A percentile compares a stretch with the other conserved stretches of the same genome.
Evolutionary conservation across 2,888 invertebrate genomes (phyloP).

Genomic region (Drosophila falleni): DNA sequence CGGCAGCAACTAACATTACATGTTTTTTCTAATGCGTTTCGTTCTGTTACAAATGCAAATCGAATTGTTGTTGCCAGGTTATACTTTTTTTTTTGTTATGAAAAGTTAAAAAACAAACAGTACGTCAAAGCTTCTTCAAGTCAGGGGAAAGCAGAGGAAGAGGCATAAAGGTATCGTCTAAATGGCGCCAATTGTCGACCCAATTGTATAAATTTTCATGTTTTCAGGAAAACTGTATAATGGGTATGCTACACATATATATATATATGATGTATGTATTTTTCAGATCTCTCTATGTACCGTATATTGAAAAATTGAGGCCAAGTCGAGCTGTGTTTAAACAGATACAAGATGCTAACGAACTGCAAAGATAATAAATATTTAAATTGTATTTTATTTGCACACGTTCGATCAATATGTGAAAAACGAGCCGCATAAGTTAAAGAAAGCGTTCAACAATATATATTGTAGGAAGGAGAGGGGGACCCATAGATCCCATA

Average conservation of each 20-base stretch:
- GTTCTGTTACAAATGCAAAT: constrained; percentile 78
- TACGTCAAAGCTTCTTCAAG: not conserved
- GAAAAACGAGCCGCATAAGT: constrained; percentile 64
- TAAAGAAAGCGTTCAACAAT: constrained; percentile 37
- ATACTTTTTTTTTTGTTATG: not conserved
- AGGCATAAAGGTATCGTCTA: constrained; percentile 18
- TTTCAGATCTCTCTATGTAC: constrained; percentile 10
- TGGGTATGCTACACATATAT: not conserved
- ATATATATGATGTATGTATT: constrained; percentile 5
- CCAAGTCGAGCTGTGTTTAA: constrained; percentile 60
- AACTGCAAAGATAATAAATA: constrained; percentile 83
- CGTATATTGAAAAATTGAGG: constrained; percentile 42
- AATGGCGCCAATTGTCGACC: constrained; percentile 53
- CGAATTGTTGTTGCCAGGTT: constrained; percentile 56
- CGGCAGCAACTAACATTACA: constrained; percentile 20
- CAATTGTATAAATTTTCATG: constrained; percentile 61
- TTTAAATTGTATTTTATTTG: constrained; percentile 83
- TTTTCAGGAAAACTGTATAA: constrained; percentile 36
- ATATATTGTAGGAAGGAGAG: constrained; percentile 1
- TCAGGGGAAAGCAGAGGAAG: not conserved
- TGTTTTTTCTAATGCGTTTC: constrained; percentile 65
- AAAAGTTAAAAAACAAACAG: not conserved
- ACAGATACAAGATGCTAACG: constrained; percentile 82
- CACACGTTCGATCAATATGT: constrained; percentile 82
- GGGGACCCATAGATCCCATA: not conserved